Evolutionary conservation across 2,888 invertebrate species (phyloP).

Genomic region (Parnassius orleans): DNA sequence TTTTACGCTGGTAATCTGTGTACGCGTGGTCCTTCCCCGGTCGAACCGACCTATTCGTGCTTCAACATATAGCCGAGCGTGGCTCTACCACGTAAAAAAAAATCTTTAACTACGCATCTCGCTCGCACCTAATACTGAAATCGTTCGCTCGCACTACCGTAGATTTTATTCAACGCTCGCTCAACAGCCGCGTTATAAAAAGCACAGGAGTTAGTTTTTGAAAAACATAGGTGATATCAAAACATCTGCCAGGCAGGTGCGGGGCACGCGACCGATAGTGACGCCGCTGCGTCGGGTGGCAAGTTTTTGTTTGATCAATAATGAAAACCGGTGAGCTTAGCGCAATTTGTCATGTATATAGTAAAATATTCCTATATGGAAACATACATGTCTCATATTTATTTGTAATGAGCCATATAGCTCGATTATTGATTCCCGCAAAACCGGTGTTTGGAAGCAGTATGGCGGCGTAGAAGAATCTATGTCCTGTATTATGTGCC

Average conservation of each 20-base stretch:
- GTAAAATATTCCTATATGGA: too few species aligned
- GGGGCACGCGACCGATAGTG: constrained; percentile 1
- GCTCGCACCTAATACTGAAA: neutral
- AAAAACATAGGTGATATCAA: neutral
- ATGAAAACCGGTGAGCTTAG: neutral
- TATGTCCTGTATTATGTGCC: too few species aligned
- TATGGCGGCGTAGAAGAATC: too few species aligned
- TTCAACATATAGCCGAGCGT: too few species aligned
- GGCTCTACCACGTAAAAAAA: neutral
- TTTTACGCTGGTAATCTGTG: too few species aligned
- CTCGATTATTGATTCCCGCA: too few species aligned
- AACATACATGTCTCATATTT: too few species aligned
- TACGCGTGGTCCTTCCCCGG: too few species aligned
- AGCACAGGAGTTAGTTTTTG: neutral
- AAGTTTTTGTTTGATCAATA: constrained; percentile 22
- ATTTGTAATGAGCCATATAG: too few species aligned
- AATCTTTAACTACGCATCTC: neutral
- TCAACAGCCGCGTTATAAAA: neutral
- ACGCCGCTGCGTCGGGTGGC: neutral
- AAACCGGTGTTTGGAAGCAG: too few species aligned
- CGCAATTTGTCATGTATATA: too few species aligned
- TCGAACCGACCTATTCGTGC: too few species aligned
- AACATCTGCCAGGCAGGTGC: constrained; percentile 21
- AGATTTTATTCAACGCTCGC: neutral
- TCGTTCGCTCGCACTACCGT: neutral